Evolutionary conservation across 2,888 invertebrate species (phyloP).

Genomic region (Silvanus unidentatus): DNA sequence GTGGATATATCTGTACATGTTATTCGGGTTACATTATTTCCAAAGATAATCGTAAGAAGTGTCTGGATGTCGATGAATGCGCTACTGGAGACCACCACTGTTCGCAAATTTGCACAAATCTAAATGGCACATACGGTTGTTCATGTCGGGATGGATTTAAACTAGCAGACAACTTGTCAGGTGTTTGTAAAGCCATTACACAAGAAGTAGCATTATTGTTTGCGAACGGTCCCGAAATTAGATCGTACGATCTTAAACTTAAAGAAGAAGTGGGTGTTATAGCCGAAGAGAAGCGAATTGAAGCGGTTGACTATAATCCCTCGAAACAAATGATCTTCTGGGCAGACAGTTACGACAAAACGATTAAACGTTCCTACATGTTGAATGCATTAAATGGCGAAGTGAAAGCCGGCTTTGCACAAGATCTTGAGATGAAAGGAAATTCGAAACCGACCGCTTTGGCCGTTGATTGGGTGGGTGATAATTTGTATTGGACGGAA

Average conservation of each 20-base stretch:
- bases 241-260: conserved; percentile 59
- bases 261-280: conserved; percentile 73
- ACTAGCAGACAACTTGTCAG: conserved; percentile 68
- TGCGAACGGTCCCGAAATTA: conserved; percentile 82
- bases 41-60: conserved; percentile 72
- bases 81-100: conserved; percentile 76
- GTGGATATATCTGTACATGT: conserved; percentile 88
- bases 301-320: conserved; percentile 87
- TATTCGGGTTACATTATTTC: conserved; percentile 80
- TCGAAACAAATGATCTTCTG: conserved; percentile 83
- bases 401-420: conserved; percentile 76
- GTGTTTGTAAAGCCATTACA: conserved; percentile 71
- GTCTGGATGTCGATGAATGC: conserved; percentile 89
- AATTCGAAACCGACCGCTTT: conserved; percentile 81
- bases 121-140: conserved; percentile 86
- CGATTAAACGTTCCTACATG: conserved; percentile 88
- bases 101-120: conserved; percentile 87
- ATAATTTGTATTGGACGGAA: conserved; percentile 93
- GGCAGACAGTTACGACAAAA: conserved; percentile 88
- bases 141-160: conserved; percentile 79
- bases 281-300: conserved; percentile 79
- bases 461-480: conserved; percentile 90
- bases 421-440: conserved; percentile 80
- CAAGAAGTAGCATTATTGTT: conserved; percentile 65
- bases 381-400: conserved; percentile 70